Base-by-base conservation (phyloP, 35 echinoderm and acorn worm species). In the Ptychodera flava region DNA sequence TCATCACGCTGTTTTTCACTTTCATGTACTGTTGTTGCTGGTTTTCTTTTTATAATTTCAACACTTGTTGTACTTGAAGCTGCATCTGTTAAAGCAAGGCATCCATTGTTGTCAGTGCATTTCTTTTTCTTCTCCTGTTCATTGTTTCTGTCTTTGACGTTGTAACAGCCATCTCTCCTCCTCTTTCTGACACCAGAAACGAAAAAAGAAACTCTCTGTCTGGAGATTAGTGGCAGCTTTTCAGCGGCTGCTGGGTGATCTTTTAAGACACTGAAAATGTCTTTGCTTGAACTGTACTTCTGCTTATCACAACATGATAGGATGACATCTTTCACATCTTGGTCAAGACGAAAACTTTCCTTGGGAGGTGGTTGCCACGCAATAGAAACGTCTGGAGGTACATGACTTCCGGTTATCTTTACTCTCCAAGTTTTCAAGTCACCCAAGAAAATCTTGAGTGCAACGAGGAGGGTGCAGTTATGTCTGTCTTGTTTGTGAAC, bases 401-500 rank as follows among this genome's bases (percentile, higher is more conserved):
- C 80, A 45, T 93, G 92, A 16, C 89, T 78, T 32, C 92, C 92
- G 82, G 83, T 93, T 52, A 93, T 85, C 29, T 32, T 93, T 35
- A 93, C 84, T 30, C 36, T 77, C 92, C 92, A 93, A 14, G 28
- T 79, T n/a, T 81, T 77, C 34, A 93, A 80, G 80, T 93, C 88
- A 32, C 78, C 79, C 0, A 90, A 37, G 84, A 31, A 93, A 79
- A 93, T 87, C 37, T 93, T 90, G 35, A 93, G 88, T 36, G 82
- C 80, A 37, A 93, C 85, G 28, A 93, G 79, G 31, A 93, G 83
- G 22, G 83, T 82, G 84, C 92, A 93, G 64, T 93, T 93, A 76
- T 93, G 92, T 36, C 92, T 81, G 64, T 93, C 92, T 79, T 93
- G 92, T 36, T 93, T 93, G 84, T 93, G 87, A 85, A 31, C 29